A percentile compares a stretch with the other conserved stretches of the same genome.
These are phyloP conservation scores for Dicaeum eximium DNA, from an alignment of 2,113 vertebrate species.

Conservation along the genomic window DNA sequence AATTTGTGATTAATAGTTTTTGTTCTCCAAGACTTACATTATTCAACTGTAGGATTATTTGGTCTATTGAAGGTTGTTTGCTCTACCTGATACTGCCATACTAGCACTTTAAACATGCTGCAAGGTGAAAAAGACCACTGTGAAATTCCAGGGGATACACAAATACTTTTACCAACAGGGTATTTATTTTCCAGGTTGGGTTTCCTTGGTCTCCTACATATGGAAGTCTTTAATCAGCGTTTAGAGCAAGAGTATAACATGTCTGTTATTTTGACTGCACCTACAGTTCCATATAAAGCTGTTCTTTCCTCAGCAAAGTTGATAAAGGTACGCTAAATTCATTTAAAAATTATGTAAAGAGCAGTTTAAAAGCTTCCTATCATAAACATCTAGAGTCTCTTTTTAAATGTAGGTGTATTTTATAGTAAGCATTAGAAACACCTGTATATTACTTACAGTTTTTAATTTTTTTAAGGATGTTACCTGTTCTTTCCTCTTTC, in stretches of 20 bases:
- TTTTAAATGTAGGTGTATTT: neutral
- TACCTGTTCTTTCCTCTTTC: neutral
- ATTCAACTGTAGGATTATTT: neutral
- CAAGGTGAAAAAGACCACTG: neutral
- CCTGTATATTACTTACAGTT: neutral
- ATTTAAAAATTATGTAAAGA: neutral
- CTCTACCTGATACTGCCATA: neutral
- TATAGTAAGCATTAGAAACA: neutral
- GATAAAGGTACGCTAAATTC: constrained; percentile 82
- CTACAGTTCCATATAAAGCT: constrained; percentile 95
- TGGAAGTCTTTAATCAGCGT: constrained; percentile 98
- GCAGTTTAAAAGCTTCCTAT: neutral
- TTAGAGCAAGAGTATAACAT: constrained; percentile 95
- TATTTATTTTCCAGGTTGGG: constrained; percentile 78
- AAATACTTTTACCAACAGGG: neutral
- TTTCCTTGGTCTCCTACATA: constrained; percentile 94
- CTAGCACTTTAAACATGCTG: neutral
- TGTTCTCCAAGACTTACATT: neutral
- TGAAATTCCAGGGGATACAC: neutral
- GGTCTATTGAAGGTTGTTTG: neutral
- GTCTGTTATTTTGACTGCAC: constrained; percentile 90
- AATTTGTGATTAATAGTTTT: neutral
- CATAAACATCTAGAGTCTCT: neutral
- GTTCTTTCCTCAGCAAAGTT: constrained; percentile 87
- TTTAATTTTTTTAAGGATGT: neutral